Conservation (phyloP, 2,113 vertebrate genomes). For the Caracal caracal region DNA sequence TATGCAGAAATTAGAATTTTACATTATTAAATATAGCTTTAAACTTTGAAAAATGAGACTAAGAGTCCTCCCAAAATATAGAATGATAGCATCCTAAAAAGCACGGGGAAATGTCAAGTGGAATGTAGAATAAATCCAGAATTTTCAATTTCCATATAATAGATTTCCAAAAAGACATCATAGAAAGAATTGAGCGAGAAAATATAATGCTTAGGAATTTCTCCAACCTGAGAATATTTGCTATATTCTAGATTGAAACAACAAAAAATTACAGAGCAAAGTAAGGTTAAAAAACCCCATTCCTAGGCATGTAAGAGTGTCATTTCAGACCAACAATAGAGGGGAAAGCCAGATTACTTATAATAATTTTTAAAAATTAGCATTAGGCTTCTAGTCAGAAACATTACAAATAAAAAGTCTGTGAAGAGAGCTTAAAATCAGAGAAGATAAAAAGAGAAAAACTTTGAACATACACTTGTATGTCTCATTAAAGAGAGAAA, state of each 20-base stretch:
- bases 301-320: neutral
- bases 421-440: neutral
- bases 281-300: neutral
- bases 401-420: neutral
- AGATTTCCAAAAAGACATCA: neutral
- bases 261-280: neutral
- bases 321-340: neutral
- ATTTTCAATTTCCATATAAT: neutral
- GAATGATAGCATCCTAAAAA: neutral
- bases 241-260: neutral
- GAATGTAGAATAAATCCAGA: neutral
- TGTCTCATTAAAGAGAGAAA: neutral
- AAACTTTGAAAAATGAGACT: neutral
- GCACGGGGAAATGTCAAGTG: neutral
- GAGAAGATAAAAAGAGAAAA: neutral
- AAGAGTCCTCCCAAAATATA: neutral
- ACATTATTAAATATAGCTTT: neutral
- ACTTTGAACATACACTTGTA: neutral
- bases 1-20: neutral
- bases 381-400: neutral
- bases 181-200: neutral
- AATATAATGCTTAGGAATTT: neutral
- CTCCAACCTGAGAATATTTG: neutral
- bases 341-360: neutral
- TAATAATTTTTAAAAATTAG: neutral